These are phyloP conservation scores for Nycticebus coucang DNA, from an alignment of 2,113 vertebrate species.

Conservation along the genomic window DNA sequence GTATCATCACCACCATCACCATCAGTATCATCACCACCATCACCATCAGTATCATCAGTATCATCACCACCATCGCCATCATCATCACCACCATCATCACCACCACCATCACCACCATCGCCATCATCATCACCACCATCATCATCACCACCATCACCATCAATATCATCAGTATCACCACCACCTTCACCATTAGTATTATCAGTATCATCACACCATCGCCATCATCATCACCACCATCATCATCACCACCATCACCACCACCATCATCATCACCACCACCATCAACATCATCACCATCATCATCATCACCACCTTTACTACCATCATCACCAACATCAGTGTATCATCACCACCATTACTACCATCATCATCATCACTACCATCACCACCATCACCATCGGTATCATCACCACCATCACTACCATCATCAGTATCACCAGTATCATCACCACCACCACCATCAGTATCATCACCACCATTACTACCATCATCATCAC, in stretches of 20 bases:
- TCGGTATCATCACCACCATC: background rate
- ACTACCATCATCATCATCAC: background rate
- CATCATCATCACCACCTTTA: background rate
- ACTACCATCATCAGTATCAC: rapidly evolving
- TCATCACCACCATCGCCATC: background rate
- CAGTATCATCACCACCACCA: background rate
- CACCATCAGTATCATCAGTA: background rate
- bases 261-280: background rate
- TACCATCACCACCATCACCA: background rate
- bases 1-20: background rate
- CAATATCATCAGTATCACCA: background rate
- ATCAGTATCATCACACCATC: background rate
- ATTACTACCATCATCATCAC: background rate
- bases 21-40: background rate
- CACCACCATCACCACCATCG: background rate
- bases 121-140: background rate
- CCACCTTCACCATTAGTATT: background rate
- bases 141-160: background rate
- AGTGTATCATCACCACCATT: background rate
- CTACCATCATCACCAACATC: background rate
- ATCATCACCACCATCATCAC: background rate
- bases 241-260: background rate
- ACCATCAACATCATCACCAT: no score
- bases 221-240: background rate
- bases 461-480: background rate